These are phyloP conservation scores for Rhynchonycteris naso DNA, from an alignment of 2,797 vertebrate species.

Conservation along the genomic window DNA sequence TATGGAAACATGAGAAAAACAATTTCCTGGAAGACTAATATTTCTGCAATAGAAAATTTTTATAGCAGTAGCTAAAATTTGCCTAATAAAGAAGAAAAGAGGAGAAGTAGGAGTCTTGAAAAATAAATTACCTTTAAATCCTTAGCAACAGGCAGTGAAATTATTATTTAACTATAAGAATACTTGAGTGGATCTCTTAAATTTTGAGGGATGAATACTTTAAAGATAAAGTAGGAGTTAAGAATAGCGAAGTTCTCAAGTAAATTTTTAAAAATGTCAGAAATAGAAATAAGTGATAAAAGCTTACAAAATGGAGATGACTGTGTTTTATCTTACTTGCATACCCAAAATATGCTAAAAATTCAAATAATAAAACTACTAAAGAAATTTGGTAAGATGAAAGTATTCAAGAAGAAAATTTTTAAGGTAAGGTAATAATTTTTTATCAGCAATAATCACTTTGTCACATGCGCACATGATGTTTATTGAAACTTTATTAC, in stretches of 20 bases:
- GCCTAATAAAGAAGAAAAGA: slow-evolving; percentile 38
- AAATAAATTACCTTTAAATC: slow-evolving; percentile 43
- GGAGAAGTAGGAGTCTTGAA: not conserved
- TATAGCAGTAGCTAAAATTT: slow-evolving; percentile 30
- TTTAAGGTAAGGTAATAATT: not conserved
- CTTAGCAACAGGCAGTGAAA: slow-evolving; percentile 1
- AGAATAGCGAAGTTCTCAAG: not conserved
- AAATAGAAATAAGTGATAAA: slow-evolving; percentile 34
- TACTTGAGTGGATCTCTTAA: not conserved
- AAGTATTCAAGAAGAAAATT: not conserved
- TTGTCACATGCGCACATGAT: not conserved
- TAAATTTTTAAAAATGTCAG: slow-evolving; percentile 1
- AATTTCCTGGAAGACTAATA: slow-evolving; percentile 40
- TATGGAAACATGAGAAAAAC: slow-evolving; percentile 12
- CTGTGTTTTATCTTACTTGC: not conserved
- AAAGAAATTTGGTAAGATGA: not conserved
- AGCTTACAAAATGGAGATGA: not conserved
- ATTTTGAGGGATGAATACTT: slow-evolving; percentile 6
- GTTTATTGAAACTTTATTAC: slow-evolving; percentile 34
- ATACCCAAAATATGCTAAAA: not conserved
- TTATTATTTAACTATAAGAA: slow-evolving; percentile 21
- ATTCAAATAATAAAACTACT: slow-evolving; percentile 28
- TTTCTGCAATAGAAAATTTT: slow-evolving; percentile 42
- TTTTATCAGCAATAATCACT: not conserved
- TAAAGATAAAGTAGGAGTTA: not conserved